Base-by-base conservation (phyloP, 2,797 vertebrate genomes). In the Lacerta agilis region DNA sequence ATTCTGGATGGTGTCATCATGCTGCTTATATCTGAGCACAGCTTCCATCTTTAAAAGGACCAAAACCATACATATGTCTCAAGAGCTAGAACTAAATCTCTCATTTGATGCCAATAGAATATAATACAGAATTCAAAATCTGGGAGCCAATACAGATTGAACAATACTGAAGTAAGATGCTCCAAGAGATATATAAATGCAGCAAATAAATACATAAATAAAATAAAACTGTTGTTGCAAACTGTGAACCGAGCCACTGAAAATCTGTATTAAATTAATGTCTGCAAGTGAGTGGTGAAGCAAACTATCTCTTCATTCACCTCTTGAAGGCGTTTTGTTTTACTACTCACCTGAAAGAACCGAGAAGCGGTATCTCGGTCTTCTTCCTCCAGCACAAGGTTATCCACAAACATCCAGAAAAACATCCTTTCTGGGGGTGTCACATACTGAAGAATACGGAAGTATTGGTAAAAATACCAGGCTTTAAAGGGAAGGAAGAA, bases 271-370 rank as follows among this genome's bases (percentile, higher is more conserved):
- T 55, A 61, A 61, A 23, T 7, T 86, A 41, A 33, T 43, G 25
- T 8, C n/a, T 64, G 23, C 75, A 79, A 29, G 33, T 71, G 45
- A 38, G 33, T 20, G 29, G 27, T 17, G 11, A 38, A 80, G 61
- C n/a, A 86, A 67, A 64, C 38, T 33, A 55, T 23, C 29, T 15
- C 25, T 33, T 79, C n/a, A 64, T 76, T 55, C 18, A 69, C 33
- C 15, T 78, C 33, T 33, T 75, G 20, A 84, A 86, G 18, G 9
- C 29, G 76, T 41, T 0, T 66, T 23, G 1, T 9, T 83, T 86
- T 88, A 67, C 29, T 61, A 79, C 89, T 20, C 78, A 93, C 93
- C 92, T 96, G 83, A 20, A 96, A 85, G 45, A 94, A 91, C 6
- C 69, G 94, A 17, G 36, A 43, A n/a, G 90, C 81, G 0, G 43